Evolutionary conservation across 92 coral and sea anemone genomes (phyloP).

Genomic region (Porites cylindrica): DNA sequence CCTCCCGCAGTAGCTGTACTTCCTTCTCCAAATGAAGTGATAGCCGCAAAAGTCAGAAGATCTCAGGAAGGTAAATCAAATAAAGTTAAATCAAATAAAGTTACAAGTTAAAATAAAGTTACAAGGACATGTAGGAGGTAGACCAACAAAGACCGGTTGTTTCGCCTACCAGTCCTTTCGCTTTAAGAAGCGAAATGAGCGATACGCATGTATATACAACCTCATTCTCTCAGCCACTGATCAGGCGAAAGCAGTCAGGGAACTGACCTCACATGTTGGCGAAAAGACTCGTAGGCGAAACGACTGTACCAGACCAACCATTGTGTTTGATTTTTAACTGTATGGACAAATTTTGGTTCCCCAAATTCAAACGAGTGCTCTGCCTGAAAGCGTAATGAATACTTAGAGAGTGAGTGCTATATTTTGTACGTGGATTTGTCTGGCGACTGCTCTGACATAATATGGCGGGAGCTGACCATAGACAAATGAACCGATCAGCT

Average conservation of each 20-base stretch:
- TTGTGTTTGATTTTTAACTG: not conserved
- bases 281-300: constrained; percentile 28
- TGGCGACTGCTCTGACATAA: too few species aligned
- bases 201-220: too few species aligned
- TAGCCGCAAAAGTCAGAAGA: constrained; percentile 65
- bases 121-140: constrained; percentile 38
- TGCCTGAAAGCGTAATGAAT: too few species aligned
- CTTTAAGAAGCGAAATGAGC: too few species aligned
- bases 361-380: not conserved
- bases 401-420: too few species aligned
- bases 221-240: constrained; percentile 77
- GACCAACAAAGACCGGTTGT: not conserved
- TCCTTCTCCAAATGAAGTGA: constrained; percentile 85
- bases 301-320: too few species aligned
- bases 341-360: not conserved
- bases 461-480: too few species aligned
- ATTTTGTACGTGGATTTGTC: too few species aligned
- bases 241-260: constrained; percentile 71
- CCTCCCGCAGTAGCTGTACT: constrained; percentile 67
- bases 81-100: constrained; percentile 68
- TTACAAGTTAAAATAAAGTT: constrained; percentile 38
- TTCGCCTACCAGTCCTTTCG: too few species aligned
- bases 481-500: too few species aligned
- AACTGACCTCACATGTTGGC: constrained; percentile 35
- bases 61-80: constrained; percentile 56